A percentile compares a stretch with the other conserved stretches of the same genome.
phyloP scores from a whole-genome alignment of 2,797 vertebrate genomes.

The Pitangus sulphuratus region DNA sequence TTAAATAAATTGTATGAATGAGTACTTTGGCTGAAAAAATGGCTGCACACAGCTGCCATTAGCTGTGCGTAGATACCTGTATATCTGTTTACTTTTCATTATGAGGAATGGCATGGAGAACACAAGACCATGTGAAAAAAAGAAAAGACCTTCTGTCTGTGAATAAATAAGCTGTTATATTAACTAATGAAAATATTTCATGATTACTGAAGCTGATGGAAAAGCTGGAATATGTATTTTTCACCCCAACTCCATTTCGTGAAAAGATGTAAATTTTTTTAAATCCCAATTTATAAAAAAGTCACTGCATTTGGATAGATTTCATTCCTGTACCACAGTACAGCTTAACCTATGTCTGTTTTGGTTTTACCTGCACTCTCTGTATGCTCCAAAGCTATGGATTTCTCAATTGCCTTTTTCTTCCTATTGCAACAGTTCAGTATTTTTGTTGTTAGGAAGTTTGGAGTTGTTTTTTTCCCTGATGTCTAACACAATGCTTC shows the following conservation, averaged over 20 bases:
- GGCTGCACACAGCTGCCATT: not conserved
- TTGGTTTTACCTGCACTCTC: not conserved
- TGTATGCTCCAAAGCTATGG: not conserved
- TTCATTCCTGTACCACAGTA: not conserved
- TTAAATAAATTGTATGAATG: not conserved
- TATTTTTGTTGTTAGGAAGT: not conserved
- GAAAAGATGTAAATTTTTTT: not conserved
- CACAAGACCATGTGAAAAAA: not conserved
- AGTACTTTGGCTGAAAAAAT: not conserved
- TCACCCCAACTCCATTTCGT: not conserved
- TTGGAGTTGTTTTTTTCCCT: not conserved
- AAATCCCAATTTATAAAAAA: not conserved
- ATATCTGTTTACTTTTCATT: not conserved
- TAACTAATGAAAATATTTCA: not conserved
- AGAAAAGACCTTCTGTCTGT: not conserved
- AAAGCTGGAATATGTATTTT: not conserved
- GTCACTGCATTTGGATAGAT: not conserved
- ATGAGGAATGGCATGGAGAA: not conserved
- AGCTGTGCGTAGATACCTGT: not conserved
- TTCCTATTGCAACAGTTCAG: not conserved
- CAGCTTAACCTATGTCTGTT: accelerated
- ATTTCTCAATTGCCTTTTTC: not conserved
- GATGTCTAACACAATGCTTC: not conserved
- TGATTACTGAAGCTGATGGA: not conserved
- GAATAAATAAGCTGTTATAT: not conserved